Evolutionary conservation across 92 coral and sea anemone genomes (phyloP).

Genomic region (Siderastrea radians): DNA sequence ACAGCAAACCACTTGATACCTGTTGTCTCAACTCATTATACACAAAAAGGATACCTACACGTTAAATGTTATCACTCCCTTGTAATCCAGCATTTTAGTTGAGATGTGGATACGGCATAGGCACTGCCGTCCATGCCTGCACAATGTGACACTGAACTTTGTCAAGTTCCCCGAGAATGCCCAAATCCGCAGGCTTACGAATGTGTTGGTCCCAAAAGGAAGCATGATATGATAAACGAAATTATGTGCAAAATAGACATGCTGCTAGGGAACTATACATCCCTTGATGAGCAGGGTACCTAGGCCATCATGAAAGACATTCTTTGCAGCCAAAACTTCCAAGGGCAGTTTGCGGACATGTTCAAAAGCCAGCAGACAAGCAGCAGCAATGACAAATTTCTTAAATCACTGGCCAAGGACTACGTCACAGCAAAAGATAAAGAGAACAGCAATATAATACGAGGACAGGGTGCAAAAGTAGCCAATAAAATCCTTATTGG

Average conservation of each 20-base stretch:
- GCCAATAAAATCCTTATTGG: conserved; percentile 47
- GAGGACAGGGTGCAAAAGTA: conserved; percentile 5
- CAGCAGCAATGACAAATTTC: not conserved
- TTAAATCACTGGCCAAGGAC: conserved; percentile 33
- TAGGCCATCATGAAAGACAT: conserved; percentile 11
- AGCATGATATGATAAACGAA: conserved; percentile 7
- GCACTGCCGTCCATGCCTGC: too few species aligned
- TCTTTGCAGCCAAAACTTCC: not conserved
- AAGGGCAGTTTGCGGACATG: too few species aligned
- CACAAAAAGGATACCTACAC: too few species aligned
- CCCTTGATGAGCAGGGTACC: conserved; percentile 8
- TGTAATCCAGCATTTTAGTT: too few species aligned
- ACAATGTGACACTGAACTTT: not conserved
- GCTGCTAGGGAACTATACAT: not conserved
- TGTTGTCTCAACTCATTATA: too few species aligned
- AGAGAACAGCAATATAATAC: conserved; percentile 13
- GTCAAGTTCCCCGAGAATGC: conserved; percentile 25
- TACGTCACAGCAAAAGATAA: conserved; percentile 22
- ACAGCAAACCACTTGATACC: too few species aligned
- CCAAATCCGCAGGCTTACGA: not conserved
- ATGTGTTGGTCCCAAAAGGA: conserved; percentile 5
- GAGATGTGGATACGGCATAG: too few species aligned
- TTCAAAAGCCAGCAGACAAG: not conserved
- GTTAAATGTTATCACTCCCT: too few species aligned
- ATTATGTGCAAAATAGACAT: conserved; percentile 10